These are phyloP conservation scores for Tillus elongatus DNA, from an alignment of 2,888 invertebrate genomes.

Conservation along the genomic window DNA sequence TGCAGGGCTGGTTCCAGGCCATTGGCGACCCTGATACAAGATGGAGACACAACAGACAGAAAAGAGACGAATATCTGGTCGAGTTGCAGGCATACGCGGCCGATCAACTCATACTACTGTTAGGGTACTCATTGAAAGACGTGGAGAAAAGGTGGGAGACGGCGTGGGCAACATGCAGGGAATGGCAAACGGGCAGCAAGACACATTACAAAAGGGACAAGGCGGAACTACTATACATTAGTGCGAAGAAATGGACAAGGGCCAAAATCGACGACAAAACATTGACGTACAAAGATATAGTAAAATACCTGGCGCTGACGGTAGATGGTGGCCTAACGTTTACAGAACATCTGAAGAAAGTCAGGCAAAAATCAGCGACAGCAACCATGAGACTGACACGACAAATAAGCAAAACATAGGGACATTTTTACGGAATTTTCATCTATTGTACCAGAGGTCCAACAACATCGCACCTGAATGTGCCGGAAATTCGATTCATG, in stretches of 20 bases:
- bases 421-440: no score
- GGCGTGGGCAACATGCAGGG: constrained; percentile 15
- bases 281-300: not conserved
- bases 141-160: constrained; percentile 17
- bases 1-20: constrained; percentile 10
- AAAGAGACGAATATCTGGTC: no score
- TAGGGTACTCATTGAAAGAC: constrained; percentile 13
- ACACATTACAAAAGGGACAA: constrained; percentile 18
- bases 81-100: constrained; percentile 14
- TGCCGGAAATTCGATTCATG: no score
- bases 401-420: constrained; percentile 8
- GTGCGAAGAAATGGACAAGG: constrained; percentile 8
- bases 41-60: not conserved
- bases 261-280: constrained; percentile 7
- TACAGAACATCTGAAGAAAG: constrained; percentile 13
- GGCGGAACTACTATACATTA: constrained; percentile 17
- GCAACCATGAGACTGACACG: constrained; percentile 4
- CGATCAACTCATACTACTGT: constrained; percentile 17
- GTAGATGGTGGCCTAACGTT: constrained; percentile 13
- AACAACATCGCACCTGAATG: no score
- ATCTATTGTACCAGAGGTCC: no score
- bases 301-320: constrained; percentile 16
- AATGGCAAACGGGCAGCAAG: constrained; percentile 15
- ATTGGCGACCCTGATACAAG: not conserved
- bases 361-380: not conserved